Percentiles rank a stretch among this genome's conserved stretches.
Conservation (phyloP, 1,140 invertebrate genomes). For the Dreissena rostriformis region DNA sequence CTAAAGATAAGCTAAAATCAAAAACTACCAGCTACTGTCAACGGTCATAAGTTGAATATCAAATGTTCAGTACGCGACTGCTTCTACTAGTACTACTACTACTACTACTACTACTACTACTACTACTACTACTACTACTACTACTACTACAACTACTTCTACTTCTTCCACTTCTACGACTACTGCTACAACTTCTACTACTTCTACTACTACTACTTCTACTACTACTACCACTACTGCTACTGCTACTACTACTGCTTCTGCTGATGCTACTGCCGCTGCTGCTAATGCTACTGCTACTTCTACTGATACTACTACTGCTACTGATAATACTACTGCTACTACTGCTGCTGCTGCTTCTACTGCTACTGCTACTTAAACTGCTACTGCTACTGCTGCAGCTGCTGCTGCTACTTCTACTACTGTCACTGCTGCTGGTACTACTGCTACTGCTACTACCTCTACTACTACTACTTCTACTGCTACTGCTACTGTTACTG, state of each 20-base stretch:
- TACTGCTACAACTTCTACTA: conserved; percentile 36
- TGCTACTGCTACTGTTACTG: not conserved
- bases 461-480: conserved; percentile 30
- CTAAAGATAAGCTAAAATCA: too few relatives aligned
- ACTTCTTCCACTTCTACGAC: conserved; percentile 36
- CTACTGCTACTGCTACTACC: conserved; percentile 25
- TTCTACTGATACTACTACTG: conserved; percentile 20
- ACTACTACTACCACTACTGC: conserved; percentile 1
- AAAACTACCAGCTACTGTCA: too few relatives aligned
- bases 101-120: conserved; percentile 24
- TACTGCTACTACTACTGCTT: not conserved
- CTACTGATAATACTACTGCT: not conserved
- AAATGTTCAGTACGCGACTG: too few relatives aligned
- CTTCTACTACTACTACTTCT: conserved; percentile 36
- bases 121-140: conserved; percentile 38
- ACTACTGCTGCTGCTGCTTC: conserved; percentile 13
- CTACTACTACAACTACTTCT: conserved; percentile 49
- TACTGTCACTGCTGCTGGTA: not conserved
- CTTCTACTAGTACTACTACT: conserved; percentile 23
- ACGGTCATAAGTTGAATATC: too few relatives aligned
- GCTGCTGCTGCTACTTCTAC: conserved; percentile 10
- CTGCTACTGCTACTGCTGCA: conserved; percentile 10
- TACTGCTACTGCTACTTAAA: conserved; percentile 22
- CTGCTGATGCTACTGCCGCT: not conserved
- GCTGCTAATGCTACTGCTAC: not conserved